A percentile compares a stretch with the other conserved stretches of the same genome.
These are phyloP conservation scores for Linnaemya tessellans DNA, from an alignment of 2,888 invertebrate genomes.

Conservation along the genomic window DNA sequence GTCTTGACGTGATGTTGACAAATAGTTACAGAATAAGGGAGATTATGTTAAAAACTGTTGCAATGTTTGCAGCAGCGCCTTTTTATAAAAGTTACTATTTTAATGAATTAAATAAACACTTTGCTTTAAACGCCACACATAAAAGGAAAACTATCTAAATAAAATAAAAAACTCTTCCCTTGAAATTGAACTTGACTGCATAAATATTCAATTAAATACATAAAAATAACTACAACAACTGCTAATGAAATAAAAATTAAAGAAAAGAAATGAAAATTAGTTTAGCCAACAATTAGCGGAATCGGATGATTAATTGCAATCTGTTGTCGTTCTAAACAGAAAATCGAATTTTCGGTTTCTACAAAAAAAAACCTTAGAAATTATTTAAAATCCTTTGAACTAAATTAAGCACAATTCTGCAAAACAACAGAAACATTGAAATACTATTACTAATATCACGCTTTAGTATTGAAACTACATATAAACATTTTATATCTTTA, in stretches of 20 bases:
- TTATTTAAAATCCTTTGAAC: constrained; percentile 1
- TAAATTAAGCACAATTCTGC: background rate
- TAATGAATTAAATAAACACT: background rate
- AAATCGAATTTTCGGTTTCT: background rate
- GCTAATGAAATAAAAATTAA: constrained; percentile 16
- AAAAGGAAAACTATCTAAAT: background rate
- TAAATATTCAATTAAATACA: constrained; percentile 15
- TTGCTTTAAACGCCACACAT: background rate
- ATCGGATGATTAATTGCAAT: constrained; percentile 30
- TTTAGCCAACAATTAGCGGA: constrained; percentile 34
- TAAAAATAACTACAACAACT: constrained; percentile 24
- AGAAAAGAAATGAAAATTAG: constrained; percentile 2
- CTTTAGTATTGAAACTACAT: background rate
- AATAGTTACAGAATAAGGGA: too few species aligned
- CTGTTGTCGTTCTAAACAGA: background rate
- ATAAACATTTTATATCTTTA: background rate
- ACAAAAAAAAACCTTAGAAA: background rate
- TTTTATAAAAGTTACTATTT: too few species aligned
- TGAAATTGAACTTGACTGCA: constrained; percentile 67
- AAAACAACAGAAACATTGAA: background rate
- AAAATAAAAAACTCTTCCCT: constrained; percentile 41
- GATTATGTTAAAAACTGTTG: too few species aligned
- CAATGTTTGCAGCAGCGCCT: too few species aligned
- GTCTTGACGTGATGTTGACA: too few species aligned
- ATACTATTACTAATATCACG: background rate